Evolutionary conservation across 2,113 vertebrate genomes (phyloP).

Genomic region (Aldabrachelys gigantea): DNA sequence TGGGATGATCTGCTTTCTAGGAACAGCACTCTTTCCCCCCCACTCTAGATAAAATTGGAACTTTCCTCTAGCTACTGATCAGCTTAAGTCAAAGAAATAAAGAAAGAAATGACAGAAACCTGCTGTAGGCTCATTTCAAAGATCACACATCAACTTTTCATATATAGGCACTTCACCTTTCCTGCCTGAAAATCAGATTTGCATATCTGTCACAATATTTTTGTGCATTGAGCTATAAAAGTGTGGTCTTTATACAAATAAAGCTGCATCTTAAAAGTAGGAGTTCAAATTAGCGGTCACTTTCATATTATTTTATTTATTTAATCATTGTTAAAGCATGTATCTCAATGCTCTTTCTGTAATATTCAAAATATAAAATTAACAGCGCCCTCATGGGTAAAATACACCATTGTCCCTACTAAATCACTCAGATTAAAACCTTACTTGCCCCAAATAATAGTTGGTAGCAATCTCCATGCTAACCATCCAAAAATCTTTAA

Average conservation of each 20-base stretch:
- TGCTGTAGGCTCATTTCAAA: conserved; percentile 47
- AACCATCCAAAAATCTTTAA: not conserved
- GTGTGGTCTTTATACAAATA: conserved; percentile 20
- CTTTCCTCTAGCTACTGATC: conserved; percentile 7
- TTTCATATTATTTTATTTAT: not conserved
- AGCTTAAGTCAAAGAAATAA: conserved; percentile 39
- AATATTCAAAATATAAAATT: not conserved
- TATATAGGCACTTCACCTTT: conserved; percentile 56
- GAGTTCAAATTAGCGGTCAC: not conserved
- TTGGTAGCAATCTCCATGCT: not conserved
- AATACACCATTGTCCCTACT: not conserved
- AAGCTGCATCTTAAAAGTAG: not conserved
- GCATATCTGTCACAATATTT: conserved; percentile 52
- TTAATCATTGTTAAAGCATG: not conserved
- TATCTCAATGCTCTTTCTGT: not conserved
- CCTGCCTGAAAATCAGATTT: conserved; percentile 53
- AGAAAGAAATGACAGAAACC: conserved; percentile 32
- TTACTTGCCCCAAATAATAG: not conserved
- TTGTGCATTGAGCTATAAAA: conserved; percentile 28
- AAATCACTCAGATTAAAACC: not conserved
- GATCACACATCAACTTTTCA: conserved; percentile 59
- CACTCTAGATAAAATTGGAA: not conserved
- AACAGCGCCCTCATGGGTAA: not conserved
- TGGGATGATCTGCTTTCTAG: not conserved
- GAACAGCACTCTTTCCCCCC: not conserved